Conservation (phyloP, 2,113 vertebrate genomes). For the Ia io region DNA sequence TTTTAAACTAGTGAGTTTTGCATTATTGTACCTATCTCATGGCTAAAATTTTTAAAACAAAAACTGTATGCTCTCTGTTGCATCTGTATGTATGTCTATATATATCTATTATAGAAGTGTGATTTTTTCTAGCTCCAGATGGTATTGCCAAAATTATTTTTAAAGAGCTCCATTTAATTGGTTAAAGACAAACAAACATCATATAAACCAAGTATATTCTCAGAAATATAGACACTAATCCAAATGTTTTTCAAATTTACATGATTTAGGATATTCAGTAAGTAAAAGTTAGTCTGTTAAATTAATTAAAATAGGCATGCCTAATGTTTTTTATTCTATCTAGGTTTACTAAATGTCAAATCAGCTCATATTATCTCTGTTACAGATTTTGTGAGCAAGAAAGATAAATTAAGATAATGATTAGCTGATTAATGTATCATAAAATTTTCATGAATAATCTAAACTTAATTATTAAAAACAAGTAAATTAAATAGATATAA, state of each 20-base stretch:
- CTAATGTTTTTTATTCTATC: background rate
- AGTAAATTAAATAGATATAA: too few species aligned
- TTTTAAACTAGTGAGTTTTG: background rate
- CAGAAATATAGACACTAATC: background rate
- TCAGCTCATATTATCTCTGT: background rate
- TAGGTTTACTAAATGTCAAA: background rate
- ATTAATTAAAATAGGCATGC: background rate
- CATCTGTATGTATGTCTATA: too few species aligned
- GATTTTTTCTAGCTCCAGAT: background rate
- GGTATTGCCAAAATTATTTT: background rate
- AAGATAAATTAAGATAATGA: background rate
- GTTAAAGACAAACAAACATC: background rate
- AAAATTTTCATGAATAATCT: background rate
- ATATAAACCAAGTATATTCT: background rate
- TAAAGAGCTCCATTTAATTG: background rate
- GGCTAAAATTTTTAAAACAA: too few species aligned
- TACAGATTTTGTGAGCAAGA: background rate
- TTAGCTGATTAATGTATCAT: background rate
- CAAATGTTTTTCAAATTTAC: background rate
- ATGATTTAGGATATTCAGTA: background rate
- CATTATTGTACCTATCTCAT: too few species aligned
- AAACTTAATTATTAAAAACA: too few species aligned
- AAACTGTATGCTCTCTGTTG: too few species aligned
- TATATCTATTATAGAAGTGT: background rate
- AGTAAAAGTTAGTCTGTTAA: background rate